Base-by-base conservation (phyloP, 2,113 vertebrate species). In the Orycteropus afer region DNA sequence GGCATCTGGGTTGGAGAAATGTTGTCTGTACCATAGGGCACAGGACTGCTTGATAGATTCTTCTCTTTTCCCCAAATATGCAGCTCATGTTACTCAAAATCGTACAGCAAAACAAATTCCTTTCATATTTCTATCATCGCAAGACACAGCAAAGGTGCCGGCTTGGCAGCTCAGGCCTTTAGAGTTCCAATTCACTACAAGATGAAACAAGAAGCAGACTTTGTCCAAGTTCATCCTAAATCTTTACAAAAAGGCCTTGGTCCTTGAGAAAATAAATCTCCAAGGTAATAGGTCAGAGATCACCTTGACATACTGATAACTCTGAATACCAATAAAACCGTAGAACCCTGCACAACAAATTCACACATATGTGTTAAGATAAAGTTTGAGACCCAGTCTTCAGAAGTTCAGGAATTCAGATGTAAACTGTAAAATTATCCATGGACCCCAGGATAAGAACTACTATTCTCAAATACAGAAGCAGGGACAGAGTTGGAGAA, bases 41-140 rank as follows among this genome's bases (percentile, higher is more conserved):
- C 91, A 80, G 53, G 73, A 15, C 57, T 76, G 73, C 78, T 88
- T 80, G 92, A 86, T 77, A 74, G 45, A 55, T 86, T 94, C 93
- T 95, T 53, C 80, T 34, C 87, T 73, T 83, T 49, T 57, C 65
- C 86, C 45, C 37, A 95, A 96, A 89, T 80, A 86, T 13, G 76
- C 57, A 80, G 91, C 82, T 97, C 92, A 61, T 91, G 86, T 96
- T 97, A 93, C 93, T 93, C 67, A 92, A 95, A 97, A 92, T 97
- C 95, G 93, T 92, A 93, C 95, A 92, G 86, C 94, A 97, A 96
- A 96, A 96, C 95, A 97, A 95, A 96, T 97, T 97, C 96, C 91
- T 95, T 78, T 96, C 96, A 94, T 96, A 95, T 23, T 95, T 97
- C 86, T 90, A 11, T 86, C 90, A 89, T 96, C 93, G 90, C 90